Percentiles rank a stretch among this genome's conserved stretches.
Evolutionary conservation across 2,888 invertebrate species (phyloP).

Genomic region (Thereva unica): DNA sequence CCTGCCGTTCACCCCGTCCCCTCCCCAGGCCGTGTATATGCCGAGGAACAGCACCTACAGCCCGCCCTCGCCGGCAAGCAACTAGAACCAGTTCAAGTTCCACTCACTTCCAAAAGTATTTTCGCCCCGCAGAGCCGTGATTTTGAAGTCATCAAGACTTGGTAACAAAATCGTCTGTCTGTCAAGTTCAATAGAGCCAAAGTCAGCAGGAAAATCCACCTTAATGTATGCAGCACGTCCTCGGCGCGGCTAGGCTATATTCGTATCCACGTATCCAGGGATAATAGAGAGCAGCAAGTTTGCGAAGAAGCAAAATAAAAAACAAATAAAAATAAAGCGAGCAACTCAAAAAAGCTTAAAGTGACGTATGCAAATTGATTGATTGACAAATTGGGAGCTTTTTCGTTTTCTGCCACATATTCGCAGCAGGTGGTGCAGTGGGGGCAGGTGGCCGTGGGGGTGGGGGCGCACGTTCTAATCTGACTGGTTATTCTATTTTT

Average conservation of each 20-base stretch:
- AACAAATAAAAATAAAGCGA: not conserved
- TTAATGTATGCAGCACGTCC: constrained; percentile 23
- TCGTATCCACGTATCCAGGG: not conserved
- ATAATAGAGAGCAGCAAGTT: constrained; percentile 7
- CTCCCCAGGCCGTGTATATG: too few species aligned
- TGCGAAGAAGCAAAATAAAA: too few species aligned
- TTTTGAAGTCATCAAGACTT: not conserved
- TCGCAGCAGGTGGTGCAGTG: not conserved
- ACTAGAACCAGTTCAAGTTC: too few species aligned
- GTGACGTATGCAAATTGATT: constrained; percentile 33
- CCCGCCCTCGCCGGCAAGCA: too few species aligned
- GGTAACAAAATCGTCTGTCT: constrained; percentile 8
- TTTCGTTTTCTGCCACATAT: not conserved
- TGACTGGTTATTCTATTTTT: not conserved
- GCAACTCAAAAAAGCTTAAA: not conserved
- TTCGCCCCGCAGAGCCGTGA: too few species aligned
- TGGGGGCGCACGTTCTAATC: not conserved
- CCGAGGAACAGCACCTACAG: too few species aligned
- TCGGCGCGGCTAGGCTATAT: not conserved
- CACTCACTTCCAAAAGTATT: too few species aligned
- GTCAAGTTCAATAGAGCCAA: constrained; percentile 30
- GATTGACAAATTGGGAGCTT: constrained; percentile 29
- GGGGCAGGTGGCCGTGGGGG: not conserved
- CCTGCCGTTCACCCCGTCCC: too few species aligned
- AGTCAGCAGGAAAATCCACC: constrained; percentile 20